Evolutionary conservation across 2,113 vertebrate species (phyloP), one percentile per base, ranked within the genome.

Genomic region (Aptenodytes forsteri): DNA sequence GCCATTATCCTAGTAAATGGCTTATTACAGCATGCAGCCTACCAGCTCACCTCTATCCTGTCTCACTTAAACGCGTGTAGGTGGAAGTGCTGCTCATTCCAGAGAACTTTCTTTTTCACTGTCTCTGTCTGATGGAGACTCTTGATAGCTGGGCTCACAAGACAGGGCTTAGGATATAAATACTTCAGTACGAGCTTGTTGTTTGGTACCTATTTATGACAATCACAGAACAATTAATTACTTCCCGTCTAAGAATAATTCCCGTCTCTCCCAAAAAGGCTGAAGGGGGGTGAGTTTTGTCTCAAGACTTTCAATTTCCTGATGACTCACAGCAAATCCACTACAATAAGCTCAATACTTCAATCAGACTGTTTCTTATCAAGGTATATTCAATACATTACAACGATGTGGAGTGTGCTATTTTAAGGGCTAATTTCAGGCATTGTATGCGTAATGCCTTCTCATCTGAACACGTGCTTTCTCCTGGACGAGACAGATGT

Each of bases 261-360:
- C 94, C 83, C 6, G 3, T 96, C 93, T 97, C 77, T 83, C 83
- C 83, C 82, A 90, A 90, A 93, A 90, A 71, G 61, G 93, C 95
- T 96, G 88, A 94, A 15, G 47, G 67, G 62, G 54, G 90, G 64
- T 12, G 71, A 89, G 58, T 70, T 85, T 78, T 90, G 59, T 76
- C 88, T 94, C 95, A 86, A 92, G 84, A 84, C 80, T 96, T 97
- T 93, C 83, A 79, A 73, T 93, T 97, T 95, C 93, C 93, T 96
- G 94, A 96, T 97, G 96, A 96, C 87, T 97, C 97, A 97, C 78
- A 88, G 94, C 66, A 95, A 93, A 95, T 87, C 78, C 93, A 81
- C 91, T 86, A 93, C 73, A 94, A 93, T 65, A 77, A 90, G 55
- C 58, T 90, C 91, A 80, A 93, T 90, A 92, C 91, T 96, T 96